Base-by-base conservation (phyloP, 1,140 invertebrate species). In the Drosophila obscura region DNA sequence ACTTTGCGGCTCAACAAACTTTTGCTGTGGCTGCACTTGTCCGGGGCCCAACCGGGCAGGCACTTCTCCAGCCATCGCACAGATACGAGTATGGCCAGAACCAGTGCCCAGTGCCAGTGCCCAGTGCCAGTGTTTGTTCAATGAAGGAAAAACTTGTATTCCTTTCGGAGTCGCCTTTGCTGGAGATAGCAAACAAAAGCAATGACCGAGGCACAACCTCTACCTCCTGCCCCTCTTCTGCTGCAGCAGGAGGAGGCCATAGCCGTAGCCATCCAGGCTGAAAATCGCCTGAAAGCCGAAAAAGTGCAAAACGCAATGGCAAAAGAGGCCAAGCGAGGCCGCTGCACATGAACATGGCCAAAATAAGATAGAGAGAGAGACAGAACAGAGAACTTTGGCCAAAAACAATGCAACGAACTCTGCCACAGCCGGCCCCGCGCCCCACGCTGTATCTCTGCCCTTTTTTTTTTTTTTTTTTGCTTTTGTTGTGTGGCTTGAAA, bases 341-440 rank as follows among this genome's bases (percentile, higher is more conserved):
- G 75, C 22, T 55, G 67, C 67, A 66, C 73, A 75, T 63, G 73
- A 77, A 77, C 59, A 78, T 78, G 74, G 49, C 67, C 67, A 49
- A 64, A 66, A 56, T 39, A 39, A 39, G 35, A 39, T 5, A 39
- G 51, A 58, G 52, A 62, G 26, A 16, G 19, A 26, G 43, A 19
- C 22, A 28, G 44, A 11, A 16, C 13, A 11, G 35, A n/a, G 35
- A 65, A 63, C 62, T 51, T 63, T 64, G 73, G 41, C 73, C 69
- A 85, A 85, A 87, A 88, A 88, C 78, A 87, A 87, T 78, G 65
- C 82, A 87, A 67, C 69, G 66, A 85, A 64, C 71, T 73, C 74
- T 74, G 51, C 55, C 57, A 52, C 22, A 44, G 44, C 53, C 55
- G 19, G 41, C 35, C 31, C 31, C 19, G 2, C 19, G 19, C 19